Percentiles rank a stretch among this genome's conserved stretches.
Evolutionary conservation across 2,113 vertebrate species (phyloP).

Genomic region (Craseonycteris thonglongyai): DNA sequence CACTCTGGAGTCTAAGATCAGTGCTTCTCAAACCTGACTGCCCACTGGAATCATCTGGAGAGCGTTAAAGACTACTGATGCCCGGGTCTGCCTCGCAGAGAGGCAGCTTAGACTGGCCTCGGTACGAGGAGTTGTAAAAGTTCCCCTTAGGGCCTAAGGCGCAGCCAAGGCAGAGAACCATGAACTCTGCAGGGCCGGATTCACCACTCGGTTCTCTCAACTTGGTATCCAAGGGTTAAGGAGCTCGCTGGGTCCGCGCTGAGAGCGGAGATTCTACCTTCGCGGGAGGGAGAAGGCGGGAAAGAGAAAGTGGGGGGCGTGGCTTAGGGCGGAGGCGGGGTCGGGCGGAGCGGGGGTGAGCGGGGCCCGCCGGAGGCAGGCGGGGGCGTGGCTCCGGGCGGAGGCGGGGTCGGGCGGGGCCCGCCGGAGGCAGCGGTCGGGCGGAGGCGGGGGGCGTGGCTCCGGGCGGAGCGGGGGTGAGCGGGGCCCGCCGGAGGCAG

Average conservation of each 20-base stretch:
- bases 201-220: too few species aligned
- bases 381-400: neutral
- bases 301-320: neutral
- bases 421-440: too few species aligned
- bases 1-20: neutral
- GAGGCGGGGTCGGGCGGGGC: too few species aligned
- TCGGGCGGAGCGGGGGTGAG: neutral
- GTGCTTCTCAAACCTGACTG: neutral
- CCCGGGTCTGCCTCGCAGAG: neutral
- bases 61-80: neutral
- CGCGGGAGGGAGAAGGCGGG: neutral
- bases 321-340: neutral
- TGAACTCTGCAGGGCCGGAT: neutral
- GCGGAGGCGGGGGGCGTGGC: neutral
- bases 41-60: neutral
- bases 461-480: neutral
- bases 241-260: accelerated
- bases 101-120: neutral
- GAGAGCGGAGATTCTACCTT: neutral
- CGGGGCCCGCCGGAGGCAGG: too few species aligned
- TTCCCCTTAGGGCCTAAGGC: neutral
- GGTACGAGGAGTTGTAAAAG: neutral
- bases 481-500: too few species aligned
- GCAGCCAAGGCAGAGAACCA: neutral
- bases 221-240: neutral